These are phyloP conservation scores for Iphiclides podalirius DNA, from an alignment of 2,888 invertebrate genomes.

Conservation along the genomic window DNA sequence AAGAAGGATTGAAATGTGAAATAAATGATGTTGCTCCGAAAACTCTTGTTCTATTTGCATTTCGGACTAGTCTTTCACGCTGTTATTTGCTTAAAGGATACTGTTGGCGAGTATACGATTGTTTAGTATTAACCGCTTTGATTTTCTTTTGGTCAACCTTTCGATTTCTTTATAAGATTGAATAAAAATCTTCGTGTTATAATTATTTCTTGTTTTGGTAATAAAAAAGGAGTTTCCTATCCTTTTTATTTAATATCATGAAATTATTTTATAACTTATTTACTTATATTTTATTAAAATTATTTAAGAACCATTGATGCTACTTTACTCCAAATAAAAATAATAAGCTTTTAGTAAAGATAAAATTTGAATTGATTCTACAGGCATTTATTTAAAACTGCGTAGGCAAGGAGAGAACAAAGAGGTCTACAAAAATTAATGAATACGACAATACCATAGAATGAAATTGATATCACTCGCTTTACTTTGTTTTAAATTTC, in stretches of 20 bases:
- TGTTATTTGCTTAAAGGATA: slow-evolving; percentile 77
- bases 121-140: slow-evolving; percentile 4
- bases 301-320: too few relatives aligned
- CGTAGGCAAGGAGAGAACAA: too few relatives aligned
- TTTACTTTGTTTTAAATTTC: neutral
- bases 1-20: slow-evolving; percentile 56
- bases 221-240: neutral
- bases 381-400: too few relatives aligned
- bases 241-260: neutral
- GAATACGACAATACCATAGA: neutral
- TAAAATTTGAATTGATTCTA: too few relatives aligned
- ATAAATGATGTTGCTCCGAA: slow-evolving; percentile 74
- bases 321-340: too few relatives aligned
- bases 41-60: slow-evolving; percentile 74
- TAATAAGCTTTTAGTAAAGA: too few relatives aligned
- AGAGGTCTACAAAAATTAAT: neutral
- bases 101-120: slow-evolving; percentile 57
- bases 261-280: neutral
- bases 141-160: neutral
- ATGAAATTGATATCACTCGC: neutral
- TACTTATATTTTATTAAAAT: neutral
- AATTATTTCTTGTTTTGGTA: neutral
- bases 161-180: neutral
- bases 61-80: slow-evolving; percentile 78
- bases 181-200: neutral